Percentiles rank a stretch among this genome's conserved stretches.
Conservation (phyloP, 2,797 vertebrate species). For the Pseudochaenichthys georgianus region DNA sequence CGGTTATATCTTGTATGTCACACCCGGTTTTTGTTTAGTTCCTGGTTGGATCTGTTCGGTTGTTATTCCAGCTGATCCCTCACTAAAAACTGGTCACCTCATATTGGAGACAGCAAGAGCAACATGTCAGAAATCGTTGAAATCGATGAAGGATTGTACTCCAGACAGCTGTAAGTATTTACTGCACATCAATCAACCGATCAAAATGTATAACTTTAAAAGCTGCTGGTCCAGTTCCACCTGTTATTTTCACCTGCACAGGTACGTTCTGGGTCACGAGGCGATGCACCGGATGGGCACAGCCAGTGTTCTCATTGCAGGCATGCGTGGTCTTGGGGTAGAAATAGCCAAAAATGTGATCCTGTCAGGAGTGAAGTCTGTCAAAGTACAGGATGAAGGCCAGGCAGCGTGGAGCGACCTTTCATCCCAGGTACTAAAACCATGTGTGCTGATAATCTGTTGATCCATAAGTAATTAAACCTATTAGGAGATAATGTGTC, state of each 20-base stretch:
- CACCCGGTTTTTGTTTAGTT: background rate
- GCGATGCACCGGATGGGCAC: conserved; percentile 84
- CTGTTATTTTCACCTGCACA: conserved; percentile 52
- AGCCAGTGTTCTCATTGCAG: conserved; percentile 87
- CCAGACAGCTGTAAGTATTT: conserved; percentile 89
- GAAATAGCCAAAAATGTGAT: conserved; percentile 92
- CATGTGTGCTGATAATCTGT: fast-evolving
- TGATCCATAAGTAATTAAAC: background rate
- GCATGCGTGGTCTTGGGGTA: conserved; percentile 90
- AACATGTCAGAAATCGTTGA: conserved; percentile 62
- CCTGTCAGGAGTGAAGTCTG: conserved; percentile 88
- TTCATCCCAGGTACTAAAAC: conserved; percentile 87
- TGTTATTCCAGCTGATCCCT: background rate
- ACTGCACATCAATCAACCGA: background rate
- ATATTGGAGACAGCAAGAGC: background rate
- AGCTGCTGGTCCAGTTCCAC: fast-evolving
- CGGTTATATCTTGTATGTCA: fast-evolving
- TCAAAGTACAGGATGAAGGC: conserved; percentile 89
- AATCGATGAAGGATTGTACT: conserved; percentile 87
- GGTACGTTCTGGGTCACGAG: conserved; percentile 89
- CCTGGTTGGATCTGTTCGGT: background rate
- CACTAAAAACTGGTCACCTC: background rate
- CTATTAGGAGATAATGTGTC: background rate
- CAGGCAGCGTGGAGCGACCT: conserved; percentile 79
- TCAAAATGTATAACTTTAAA: fast-evolving